Conservation (phyloP, 1,140 invertebrate genomes). For the Eumeta japonica region DNA sequence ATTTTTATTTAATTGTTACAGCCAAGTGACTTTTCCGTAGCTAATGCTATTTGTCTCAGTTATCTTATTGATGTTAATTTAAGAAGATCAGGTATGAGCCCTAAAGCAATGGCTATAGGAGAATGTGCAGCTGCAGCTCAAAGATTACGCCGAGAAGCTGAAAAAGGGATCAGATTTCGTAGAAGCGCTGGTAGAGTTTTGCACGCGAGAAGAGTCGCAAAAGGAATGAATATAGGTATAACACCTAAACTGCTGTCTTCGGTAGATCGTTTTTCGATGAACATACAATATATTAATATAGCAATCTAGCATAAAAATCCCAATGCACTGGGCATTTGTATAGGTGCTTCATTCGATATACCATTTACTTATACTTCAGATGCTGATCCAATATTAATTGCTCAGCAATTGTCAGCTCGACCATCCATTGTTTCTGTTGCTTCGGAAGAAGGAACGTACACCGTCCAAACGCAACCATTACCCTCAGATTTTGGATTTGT, state of each 20-base stretch:
- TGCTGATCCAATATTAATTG: conserved; percentile 40
- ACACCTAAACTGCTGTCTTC: too few species aligned
- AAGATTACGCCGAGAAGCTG: conserved; percentile 41
- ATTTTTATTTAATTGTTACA: too few species aligned
- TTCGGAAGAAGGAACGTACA: conserved; percentile 44
- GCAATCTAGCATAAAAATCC: too few species aligned
- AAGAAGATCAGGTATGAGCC: conserved; percentile 46
- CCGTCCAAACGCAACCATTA: conserved; percentile 35
- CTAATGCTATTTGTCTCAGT: conserved; percentile 47
- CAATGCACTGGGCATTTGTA: too few species aligned
- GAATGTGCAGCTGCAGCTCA: conserved; percentile 44
- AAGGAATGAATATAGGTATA: conserved; percentile 48
- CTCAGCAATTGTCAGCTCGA: conserved; percentile 44
- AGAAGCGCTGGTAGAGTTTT: conserved; percentile 44
- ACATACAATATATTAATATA: too few species aligned
- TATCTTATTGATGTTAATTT: conserved; percentile 44
- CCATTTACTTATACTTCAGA: conserved; percentile 19
- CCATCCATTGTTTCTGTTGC: conserved; percentile 48
- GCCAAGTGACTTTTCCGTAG: conserved; percentile 38
- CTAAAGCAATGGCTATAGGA: conserved; percentile 39
- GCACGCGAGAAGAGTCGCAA: conserved; percentile 43
- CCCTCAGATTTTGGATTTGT: conserved; percentile 46
- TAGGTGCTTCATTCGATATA: not conserved
- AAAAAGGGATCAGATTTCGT: conserved; percentile 46
- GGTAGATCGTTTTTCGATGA: too few species aligned